These are phyloP conservation scores for Ophion slaviceki DNA, from an alignment of 2,888 invertebrate species.

Conservation along the genomic window DNA sequence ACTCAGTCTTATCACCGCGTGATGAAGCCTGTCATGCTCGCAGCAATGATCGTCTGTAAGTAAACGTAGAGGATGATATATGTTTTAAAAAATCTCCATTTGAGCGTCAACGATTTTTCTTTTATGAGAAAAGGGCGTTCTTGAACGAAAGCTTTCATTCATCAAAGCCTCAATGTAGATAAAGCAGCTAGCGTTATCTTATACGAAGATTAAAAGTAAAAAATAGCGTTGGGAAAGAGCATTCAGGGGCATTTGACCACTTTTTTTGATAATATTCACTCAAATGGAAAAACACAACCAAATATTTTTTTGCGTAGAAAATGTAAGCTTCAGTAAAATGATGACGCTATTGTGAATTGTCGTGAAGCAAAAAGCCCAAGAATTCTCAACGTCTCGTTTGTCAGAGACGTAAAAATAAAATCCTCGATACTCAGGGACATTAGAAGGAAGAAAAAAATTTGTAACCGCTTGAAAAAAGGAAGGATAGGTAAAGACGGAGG, in stretches of 20 bases:
- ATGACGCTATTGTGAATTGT: too few relatives aligned
- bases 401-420: too few relatives aligned
- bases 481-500: background rate
- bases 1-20: constrained; percentile 77
- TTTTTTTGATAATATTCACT: background rate
- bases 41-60: constrained; percentile 71
- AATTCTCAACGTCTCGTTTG: too few relatives aligned
- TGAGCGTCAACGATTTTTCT: background rate
- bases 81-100: background rate
- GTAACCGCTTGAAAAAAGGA: background rate
- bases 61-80: background rate
- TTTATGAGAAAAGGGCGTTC: too few relatives aligned
- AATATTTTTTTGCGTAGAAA: too few relatives aligned
- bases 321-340: too few relatives aligned
- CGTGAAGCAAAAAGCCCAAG: too few relatives aligned
- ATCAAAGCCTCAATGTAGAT: too few relatives aligned
- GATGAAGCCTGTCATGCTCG: constrained; percentile 78
- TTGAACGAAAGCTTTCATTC: too few relatives aligned
- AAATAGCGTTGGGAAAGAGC: background rate
- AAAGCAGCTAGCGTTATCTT: background rate
- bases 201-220: background rate
- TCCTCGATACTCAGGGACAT: background rate
- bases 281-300: background rate
- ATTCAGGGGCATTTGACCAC: background rate
- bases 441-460: background rate